Conservation (phyloP, 2,888 invertebrate species). For the Cheiracanthium punctorium region DNA sequence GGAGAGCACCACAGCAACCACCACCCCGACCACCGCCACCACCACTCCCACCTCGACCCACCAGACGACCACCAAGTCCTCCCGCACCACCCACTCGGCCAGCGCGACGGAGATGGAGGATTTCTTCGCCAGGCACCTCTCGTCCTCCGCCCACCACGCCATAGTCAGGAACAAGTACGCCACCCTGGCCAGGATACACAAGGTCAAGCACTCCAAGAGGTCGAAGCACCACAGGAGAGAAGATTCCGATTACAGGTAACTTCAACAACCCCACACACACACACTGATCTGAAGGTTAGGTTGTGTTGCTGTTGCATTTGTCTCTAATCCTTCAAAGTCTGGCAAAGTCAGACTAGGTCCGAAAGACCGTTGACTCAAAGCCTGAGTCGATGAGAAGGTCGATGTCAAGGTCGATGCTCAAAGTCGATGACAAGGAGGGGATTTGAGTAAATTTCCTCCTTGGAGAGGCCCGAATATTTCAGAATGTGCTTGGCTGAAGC, state of each 20-base stretch:
- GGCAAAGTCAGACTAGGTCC: too few relatives aligned
- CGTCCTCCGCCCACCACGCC: constrained; percentile 1
- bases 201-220: constrained; percentile 35
- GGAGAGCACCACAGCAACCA: constrained; percentile 38
- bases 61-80: background rate
- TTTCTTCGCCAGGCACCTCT: constrained; percentile 88
- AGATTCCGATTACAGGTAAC: constrained; percentile 44
- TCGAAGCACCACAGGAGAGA: constrained; percentile 34
- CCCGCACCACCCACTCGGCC: constrained; percentile 86
- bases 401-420: too few relatives aligned
- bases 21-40: constrained; percentile 54
- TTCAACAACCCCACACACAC: too few relatives aligned
- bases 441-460: too few relatives aligned
- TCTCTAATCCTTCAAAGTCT: too few relatives aligned
- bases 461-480: too few relatives aligned
- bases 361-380: too few relatives aligned
- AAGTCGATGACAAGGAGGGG: too few relatives aligned
- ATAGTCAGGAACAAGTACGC: constrained; percentile 49
- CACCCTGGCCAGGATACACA: constrained; percentile 55
- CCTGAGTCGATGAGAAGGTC: too few relatives aligned
- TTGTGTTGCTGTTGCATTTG: too few relatives aligned
- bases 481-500: too few relatives aligned
- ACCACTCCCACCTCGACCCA: constrained; percentile 55
- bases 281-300: too few relatives aligned
- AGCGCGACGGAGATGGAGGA: constrained; percentile 94